Evolutionary conservation across 2,888 invertebrate species (phyloP).

Genomic region (Plutella xylostella): DNA sequence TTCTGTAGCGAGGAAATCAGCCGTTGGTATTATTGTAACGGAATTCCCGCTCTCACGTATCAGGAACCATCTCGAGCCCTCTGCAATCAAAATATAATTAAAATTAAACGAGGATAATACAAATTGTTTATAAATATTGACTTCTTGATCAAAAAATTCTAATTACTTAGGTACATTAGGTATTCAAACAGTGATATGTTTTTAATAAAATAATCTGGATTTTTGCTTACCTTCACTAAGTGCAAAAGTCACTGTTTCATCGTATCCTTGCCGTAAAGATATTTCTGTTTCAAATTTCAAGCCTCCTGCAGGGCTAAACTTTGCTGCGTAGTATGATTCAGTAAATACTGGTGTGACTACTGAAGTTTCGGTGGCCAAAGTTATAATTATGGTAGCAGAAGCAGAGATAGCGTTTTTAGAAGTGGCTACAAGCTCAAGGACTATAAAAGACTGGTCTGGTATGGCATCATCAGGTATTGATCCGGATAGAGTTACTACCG

Average conservation of each 20-base stretch:
- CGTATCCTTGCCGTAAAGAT: slow-evolving; percentile 20
- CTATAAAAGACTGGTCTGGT: slow-evolving; percentile 22
- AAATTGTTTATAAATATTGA: slow-evolving; percentile 16
- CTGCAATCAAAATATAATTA: slow-evolving; percentile 13
- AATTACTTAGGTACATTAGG: too few relatives aligned
- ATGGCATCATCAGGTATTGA: slow-evolving; percentile 25
- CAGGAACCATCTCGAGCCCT: slow-evolving; percentile 21
- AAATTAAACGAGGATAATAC: slow-evolving; percentile 14
- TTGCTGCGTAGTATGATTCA: slow-evolving; percentile 25
- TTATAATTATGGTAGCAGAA: slow-evolving; percentile 19
- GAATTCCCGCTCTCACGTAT: slow-evolving; percentile 16
- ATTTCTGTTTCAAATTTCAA: slow-evolving; percentile 19
- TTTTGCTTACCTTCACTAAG: slow-evolving; percentile 29
- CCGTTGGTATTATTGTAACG: slow-evolving; percentile 14
- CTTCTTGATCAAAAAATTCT: too few relatives aligned
- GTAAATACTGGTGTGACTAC: slow-evolving; percentile 17
- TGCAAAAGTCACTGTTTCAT: slow-evolving; percentile 21
- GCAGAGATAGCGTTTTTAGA: slow-evolving; percentile 22
- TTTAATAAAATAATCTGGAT: too few relatives aligned
- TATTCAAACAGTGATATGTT: too few relatives aligned
- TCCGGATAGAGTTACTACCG: too few relatives aligned
- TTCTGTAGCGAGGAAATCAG: not conserved
- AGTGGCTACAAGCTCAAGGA: slow-evolving; percentile 25
- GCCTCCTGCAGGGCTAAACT: slow-evolving; percentile 16
- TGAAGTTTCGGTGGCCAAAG: too few relatives aligned